Evolutionary conservation across 2,888 invertebrate species (phyloP), one percentile per base, ranked within the genome.

Genomic region (Alentia gelatinosa): DNA sequence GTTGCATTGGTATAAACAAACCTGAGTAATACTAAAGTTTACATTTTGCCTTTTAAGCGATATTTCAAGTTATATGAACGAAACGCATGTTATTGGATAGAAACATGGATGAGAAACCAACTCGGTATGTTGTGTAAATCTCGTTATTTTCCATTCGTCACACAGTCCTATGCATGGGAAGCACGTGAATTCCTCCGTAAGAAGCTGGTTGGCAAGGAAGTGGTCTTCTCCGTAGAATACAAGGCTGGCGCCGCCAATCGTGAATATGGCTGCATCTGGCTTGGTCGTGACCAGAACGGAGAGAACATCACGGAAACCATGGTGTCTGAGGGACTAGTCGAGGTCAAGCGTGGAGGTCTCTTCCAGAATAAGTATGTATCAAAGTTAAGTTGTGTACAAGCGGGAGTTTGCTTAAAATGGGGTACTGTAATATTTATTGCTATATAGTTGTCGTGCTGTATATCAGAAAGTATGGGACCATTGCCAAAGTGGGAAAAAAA

Each of bases 81-180:
- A n/a, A n/a, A n/a, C n/a, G n/a, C n/a, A n/a, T n/a, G n/a, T n/a
- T n/a, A n/a, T n/a, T n/a, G n/a, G n/a, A n/a, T n/a, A n/a, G n/a
- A n/a, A n/a, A n/a, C n/a, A n/a, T n/a, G n/a, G n/a, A n/a, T n/a
- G n/a, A n/a, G n/a, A n/a, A n/a, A n/a, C n/a, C n/a, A n/a, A n/a
- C n/a, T n/a, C n/a, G n/a, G n/a, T n/a, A n/a, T n/a, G n/a, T n/a
- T n/a, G n/a, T n/a, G 5, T 56, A 56, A 9, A 19, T 12, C n/a
- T 56, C n/a, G 5, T 56, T 12, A 5, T 56, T 19, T 56, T 56
- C n/a, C 5, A n/a, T 1, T 19, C 47, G 47, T 19, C 56, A 3
- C n/a, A 89, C 93, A 99, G 96, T 98, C 99, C 0, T 99, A 97
- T 97, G 99, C 99, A 0, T 99, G 99, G 99, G 99, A 99, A 96